Evolutionary conservation across 2,888 invertebrate genomes (phyloP).

Genomic region (Ditula angustiorana): DNA sequence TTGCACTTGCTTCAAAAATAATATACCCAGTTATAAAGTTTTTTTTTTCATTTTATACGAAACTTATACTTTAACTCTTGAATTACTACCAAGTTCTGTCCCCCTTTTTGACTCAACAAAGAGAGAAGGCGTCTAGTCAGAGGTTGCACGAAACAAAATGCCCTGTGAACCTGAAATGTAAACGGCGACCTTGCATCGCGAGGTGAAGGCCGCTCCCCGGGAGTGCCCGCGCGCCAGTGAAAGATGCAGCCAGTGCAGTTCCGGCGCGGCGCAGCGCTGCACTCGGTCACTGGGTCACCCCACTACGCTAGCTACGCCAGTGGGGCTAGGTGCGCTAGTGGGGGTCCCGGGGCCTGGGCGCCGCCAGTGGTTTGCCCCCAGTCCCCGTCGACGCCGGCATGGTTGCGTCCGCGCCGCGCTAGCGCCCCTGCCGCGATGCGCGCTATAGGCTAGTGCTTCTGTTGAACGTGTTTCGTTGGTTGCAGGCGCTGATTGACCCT

Average conservation of each 20-base stretch:
- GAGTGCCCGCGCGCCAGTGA: slow-evolving; percentile 66
- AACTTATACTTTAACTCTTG: too few relatives aligned
- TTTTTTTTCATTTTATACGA: too few relatives aligned
- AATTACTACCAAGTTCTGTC: too few relatives aligned
- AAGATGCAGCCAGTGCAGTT: slow-evolving; percentile 78
- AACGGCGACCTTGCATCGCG: slow-evolving; percentile 70
- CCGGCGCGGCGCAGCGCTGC: slow-evolving; percentile 67
- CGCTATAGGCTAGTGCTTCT: slow-evolving; percentile 60
- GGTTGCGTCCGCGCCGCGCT: slow-evolving; percentile 59
- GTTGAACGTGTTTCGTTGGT: slow-evolving; percentile 76
- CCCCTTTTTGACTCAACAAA: too few relatives aligned
- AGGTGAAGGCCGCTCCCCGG: slow-evolving; percentile 79
- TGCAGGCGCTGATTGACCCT: slow-evolving; percentile 73
- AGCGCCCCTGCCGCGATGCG: slow-evolving; percentile 61
- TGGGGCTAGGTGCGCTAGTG: slow-evolving; percentile 46
- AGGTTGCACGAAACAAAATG: too few relatives aligned
- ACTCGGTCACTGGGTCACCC: slow-evolving; percentile 82
- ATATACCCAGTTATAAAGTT: too few relatives aligned
- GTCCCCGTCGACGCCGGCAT: slow-evolving; percentile 55
- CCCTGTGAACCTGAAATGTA: slow-evolving; percentile 42
- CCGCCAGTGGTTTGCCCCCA: slow-evolving; percentile 41
- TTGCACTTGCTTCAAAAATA: too few relatives aligned
- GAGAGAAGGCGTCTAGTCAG: too few relatives aligned
- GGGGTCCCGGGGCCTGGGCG: slow-evolving; percentile 43
- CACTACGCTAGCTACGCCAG: slow-evolving; percentile 50